Evolutionary conservation across 2,888 invertebrate genomes (phyloP), one percentile per base, ranked within the genome.

Genomic region (Pachliopta kotzebuea): DNA sequence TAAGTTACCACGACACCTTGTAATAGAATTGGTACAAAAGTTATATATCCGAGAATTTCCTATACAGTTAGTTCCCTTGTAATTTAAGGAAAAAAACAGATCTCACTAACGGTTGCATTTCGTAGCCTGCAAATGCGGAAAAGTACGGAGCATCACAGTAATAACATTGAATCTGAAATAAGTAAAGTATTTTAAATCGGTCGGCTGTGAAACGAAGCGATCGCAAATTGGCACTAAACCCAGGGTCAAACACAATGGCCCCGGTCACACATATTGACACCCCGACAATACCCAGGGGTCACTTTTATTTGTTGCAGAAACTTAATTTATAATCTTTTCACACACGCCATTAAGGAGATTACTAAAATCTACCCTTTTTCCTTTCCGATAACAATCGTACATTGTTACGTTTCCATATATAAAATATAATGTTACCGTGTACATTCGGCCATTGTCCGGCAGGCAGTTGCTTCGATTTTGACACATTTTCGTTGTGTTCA

Each of bases 311-410:
- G 92, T 90, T 87, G 84, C 88, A 87, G 87, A 90, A 90, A 91
- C 90, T 91, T 91, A 91, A 92, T 90, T 91, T 91, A 92, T 92
- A 92, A 92, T 92, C 92, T 92, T 89, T 90, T 91, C 90, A 90
- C 90, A 90, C 89, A 90, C 84, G 83, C 90, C 89, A 90, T 91
- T 90, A 91, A 90, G 91, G 84, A 91, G 91, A 90, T 91, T 91
- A 91, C 90, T 74, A 85, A 87, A 87, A 87, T 85, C 85, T 89
- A 90, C 91, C 91, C 90, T 91, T 92, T 90, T 89, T 80, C 83
- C 83, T 80, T 84, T 65, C 14, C 37, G 81, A 84, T 84, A 86
- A 88, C 90, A 89, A 88, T 91, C 83, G 88, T 76, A 86, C 83
- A 88, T 90, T 91, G 90, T 90, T 85, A 85, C 86, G 84, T 86